Evolutionary conservation across 2,888 invertebrate genomes (phyloP).

Genomic region (Amiota mariae): DNA sequence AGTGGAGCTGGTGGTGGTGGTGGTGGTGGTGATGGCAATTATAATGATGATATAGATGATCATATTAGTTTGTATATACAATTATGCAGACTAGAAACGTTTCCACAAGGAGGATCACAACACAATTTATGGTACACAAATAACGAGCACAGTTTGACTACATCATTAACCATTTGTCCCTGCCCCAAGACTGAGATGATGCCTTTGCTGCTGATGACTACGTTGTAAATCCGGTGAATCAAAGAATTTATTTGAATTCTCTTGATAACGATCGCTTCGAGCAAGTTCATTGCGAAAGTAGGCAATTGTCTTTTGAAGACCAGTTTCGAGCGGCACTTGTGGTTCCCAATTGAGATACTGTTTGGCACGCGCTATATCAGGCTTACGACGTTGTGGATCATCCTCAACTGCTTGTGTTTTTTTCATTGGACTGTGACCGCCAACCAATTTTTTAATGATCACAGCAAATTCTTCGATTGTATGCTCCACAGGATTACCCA

Average conservation of each 20-base stretch:
- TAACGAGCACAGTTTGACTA: neutral
- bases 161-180: constrained; percentile 14
- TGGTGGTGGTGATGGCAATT: constrained; percentile 60
- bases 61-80: constrained; percentile 50
- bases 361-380: constrained; percentile 93
- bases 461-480: constrained; percentile 94
- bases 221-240: constrained; percentile 66
- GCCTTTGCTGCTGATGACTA: constrained; percentile 46
- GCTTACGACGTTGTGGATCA: constrained; percentile 95
- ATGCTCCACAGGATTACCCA: constrained; percentile 98
- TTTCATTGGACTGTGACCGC: constrained; percentile 88
- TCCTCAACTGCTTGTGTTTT: constrained; percentile 92
- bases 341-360: constrained; percentile 92
- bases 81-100: constrained; percentile 62
- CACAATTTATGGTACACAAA: constrained; percentile 6
- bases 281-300: constrained; percentile 94
- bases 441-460: constrained; percentile 88
- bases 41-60: constrained; percentile 47
- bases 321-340: constrained; percentile 87
- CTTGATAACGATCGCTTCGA: constrained; percentile 73
- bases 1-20: constrained; percentile 52
- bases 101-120: constrained; percentile 50
- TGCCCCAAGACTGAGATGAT: constrained; percentile 14
- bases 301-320: constrained; percentile 91
- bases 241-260: constrained; percentile 70